These are phyloP conservation scores for Hydropsyche tenuis DNA, from an alignment of 1,140 invertebrate genomes.

Conservation along the genomic window DNA sequence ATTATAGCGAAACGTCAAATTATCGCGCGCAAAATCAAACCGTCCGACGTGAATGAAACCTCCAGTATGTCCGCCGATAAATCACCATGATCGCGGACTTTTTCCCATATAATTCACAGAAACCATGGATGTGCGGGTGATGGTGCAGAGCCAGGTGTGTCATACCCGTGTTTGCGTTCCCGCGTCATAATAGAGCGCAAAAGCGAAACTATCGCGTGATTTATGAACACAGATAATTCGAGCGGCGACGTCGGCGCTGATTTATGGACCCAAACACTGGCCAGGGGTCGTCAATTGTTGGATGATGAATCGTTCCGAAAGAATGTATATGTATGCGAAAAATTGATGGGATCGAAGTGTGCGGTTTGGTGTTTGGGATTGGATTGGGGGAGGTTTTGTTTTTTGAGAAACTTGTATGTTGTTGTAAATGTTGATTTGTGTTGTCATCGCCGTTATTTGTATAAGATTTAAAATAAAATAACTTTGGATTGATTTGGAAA, in stretches of 20 bases:
- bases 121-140: not conserved
- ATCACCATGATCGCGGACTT: conserved; percentile 1
- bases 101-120: not conserved
- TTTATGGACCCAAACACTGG: conserved; percentile 17
- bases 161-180: conserved; percentile 27
- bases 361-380: too few relatives aligned
- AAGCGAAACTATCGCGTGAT: conserved; percentile 38
- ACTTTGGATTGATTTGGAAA: too few relatives aligned
- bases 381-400: too few relatives aligned
- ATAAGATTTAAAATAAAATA: too few relatives aligned
- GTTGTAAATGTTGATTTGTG: too few relatives aligned
- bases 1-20: too few relatives aligned
- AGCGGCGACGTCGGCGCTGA: conserved; percentile 13
- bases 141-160: conserved; percentile 22
- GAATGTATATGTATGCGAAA: too few relatives aligned
- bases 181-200: conserved; percentile 30
- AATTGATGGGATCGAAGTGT: too few relatives aligned
- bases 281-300: conserved; percentile 19
- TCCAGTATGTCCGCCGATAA: not conserved
- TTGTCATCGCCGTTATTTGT: too few relatives aligned
- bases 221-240: conserved; percentile 39
- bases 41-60: too few relatives aligned
- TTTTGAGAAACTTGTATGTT: too few relatives aligned
- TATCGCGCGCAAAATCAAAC: too few relatives aligned
- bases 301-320: not conserved